Percentiles rank a stretch among this genome's conserved stretches.
Evolutionary conservation across 2,888 invertebrate species (phyloP).

Genomic region (Keiferia lycopersicella): DNA sequence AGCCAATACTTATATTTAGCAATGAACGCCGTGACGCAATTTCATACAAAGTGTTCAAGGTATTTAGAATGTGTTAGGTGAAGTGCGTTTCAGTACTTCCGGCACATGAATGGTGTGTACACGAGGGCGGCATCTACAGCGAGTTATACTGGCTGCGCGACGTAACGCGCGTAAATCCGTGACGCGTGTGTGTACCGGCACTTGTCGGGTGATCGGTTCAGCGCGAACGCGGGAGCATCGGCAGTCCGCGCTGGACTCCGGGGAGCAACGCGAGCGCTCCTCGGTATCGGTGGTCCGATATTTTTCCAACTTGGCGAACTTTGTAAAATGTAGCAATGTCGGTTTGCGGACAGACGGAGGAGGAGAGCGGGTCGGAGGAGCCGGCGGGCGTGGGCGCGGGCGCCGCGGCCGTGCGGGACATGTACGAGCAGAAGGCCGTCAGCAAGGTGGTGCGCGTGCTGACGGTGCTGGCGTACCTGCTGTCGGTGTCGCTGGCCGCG

Average conservation of each 20-base stretch:
- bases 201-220: conserved; percentile 61
- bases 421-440: conserved; percentile 66
- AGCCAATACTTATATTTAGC: background rate
- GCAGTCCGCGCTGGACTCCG: conserved; percentile 39
- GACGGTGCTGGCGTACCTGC: conserved; percentile 90
- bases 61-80: conserved; percentile 28
- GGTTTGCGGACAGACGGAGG: conserved; percentile 62
- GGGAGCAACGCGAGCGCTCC: conserved; percentile 26
- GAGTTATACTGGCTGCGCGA: conserved; percentile 50
- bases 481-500: conserved; percentile 93
- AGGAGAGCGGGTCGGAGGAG: conserved; percentile 61
- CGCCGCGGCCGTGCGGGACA: conserved; percentile 54
- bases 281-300: background rate
- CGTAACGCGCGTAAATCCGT: conserved; percentile 60
- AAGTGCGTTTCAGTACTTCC: conserved; percentile 46
- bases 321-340: conserved; percentile 64
- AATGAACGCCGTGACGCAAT: background rate
- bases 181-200: conserved; percentile 50
- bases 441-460: conserved; percentile 83
- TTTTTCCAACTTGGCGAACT: conserved; percentile 17
- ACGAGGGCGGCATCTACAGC: conserved; percentile 46
- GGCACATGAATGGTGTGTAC: conserved; percentile 46
- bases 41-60: background rate
- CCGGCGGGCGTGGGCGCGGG: conserved; percentile 36
- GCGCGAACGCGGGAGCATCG: conserved; percentile 49